Evolutionary conservation across 2,113 vertebrate species (phyloP).

Genomic region (Salvator merianae): DNA sequence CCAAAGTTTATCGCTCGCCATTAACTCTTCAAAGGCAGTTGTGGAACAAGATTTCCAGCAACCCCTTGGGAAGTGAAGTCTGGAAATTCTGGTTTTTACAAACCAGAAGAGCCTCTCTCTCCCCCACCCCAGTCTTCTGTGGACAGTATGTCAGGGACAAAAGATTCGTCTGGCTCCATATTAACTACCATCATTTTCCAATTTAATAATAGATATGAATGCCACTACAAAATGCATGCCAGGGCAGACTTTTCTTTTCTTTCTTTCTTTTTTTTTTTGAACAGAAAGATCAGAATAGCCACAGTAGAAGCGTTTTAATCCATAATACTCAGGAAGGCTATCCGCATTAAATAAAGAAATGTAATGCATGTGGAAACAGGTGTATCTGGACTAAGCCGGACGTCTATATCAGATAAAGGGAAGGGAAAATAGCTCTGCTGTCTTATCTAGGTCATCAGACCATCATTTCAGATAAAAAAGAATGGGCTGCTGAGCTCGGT

Average conservation of each 20-base stretch:
- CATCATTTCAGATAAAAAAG: background rate
- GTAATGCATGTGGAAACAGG: background rate
- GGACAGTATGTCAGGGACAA: background rate
- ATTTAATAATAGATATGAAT: conserved; percentile 5
- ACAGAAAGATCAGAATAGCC: conserved; percentile 22
- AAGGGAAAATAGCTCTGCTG: background rate
- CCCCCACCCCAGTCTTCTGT: background rate
- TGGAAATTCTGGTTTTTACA: background rate
- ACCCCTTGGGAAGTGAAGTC: conserved; percentile 12
- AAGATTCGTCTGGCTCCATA: background rate
- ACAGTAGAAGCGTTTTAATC: conserved; percentile 58
- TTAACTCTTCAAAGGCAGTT: conserved; percentile 53
- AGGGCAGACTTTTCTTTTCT: conserved; percentile 57
- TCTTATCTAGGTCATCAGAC: rapidly evolving
- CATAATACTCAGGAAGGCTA: conserved; percentile 52
- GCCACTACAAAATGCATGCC: conserved; percentile 54
- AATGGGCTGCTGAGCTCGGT: background rate
- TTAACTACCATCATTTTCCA: background rate
- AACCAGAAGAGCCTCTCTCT: background rate
- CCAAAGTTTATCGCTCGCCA: conserved; percentile 35
- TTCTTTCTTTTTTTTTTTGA: too few relatives aligned
- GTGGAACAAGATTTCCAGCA: conserved; percentile 29
- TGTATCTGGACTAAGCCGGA: background rate
- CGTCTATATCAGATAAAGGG: background rate
- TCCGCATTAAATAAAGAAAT: conserved; percentile 8